phyloP scores from a whole-genome alignment of 2,113 vertebrate genomes.

The Etia nguti region DNA sequence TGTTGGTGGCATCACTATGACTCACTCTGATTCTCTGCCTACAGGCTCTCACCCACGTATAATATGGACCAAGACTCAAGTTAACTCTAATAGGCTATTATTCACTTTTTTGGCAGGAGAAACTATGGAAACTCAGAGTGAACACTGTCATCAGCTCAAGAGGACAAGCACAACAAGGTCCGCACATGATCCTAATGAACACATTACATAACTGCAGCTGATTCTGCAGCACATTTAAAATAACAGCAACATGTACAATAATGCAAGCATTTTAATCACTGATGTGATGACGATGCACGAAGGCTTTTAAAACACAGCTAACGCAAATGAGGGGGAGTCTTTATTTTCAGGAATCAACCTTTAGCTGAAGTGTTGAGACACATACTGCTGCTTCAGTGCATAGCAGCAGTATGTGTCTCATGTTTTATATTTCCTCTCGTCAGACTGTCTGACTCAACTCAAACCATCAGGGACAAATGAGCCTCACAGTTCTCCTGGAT shows the following conservation, averaged over 20 bases:
- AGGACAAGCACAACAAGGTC: not conserved
- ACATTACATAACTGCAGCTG: not conserved
- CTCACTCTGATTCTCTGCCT: slow-evolving; percentile 46
- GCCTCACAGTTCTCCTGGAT: not conserved
- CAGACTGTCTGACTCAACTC: not conserved
- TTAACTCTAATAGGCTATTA: slow-evolving; percentile 20
- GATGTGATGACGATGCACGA: not conserved
- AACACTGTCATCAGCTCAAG: not conserved
- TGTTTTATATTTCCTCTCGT: not conserved
- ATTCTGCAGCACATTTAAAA: not conserved
- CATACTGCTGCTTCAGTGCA: not conserved
- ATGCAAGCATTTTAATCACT: not conserved
- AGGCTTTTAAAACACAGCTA: not conserved
- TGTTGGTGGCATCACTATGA: slow-evolving; percentile 21
- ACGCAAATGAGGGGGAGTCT: not conserved
- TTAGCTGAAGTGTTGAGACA: not conserved
- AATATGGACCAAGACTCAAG: slow-evolving; percentile 21
- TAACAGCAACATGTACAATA: not conserved
- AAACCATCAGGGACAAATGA: not conserved
- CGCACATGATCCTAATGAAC: not conserved
- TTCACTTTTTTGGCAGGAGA: slow-evolving; percentile 23
- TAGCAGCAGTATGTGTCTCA: not conserved
- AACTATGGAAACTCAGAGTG: slow-evolving; percentile 1
- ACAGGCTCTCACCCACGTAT: slow-evolving; percentile 32
- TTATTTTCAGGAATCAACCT: not conserved